These are phyloP conservation scores for Pogonomyrmex barbatus DNA, from an alignment of 1,140 invertebrate species.

Conservation along the genomic window DNA sequence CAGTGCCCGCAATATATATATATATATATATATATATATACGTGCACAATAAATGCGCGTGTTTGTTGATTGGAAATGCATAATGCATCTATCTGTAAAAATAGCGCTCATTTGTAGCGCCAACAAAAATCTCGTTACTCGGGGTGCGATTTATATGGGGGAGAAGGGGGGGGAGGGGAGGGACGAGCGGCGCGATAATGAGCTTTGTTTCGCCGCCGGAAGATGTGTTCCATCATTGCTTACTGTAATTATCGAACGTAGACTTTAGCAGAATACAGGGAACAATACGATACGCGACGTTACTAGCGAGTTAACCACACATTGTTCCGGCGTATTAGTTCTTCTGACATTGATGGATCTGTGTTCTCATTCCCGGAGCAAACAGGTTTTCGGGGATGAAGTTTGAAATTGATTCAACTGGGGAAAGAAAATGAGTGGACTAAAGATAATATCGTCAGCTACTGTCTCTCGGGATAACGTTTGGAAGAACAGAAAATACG, in stretches of 20 bases:
- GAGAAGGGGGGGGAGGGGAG: neutral
- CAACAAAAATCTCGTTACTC: slow-evolving; percentile 6
- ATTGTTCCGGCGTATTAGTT: slow-evolving; percentile 43
- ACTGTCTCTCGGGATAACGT: neutral
- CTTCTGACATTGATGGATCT: slow-evolving; percentile 52
- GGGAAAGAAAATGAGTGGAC: slow-evolving; percentile 18
- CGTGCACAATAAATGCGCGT: slow-evolving; percentile 1
- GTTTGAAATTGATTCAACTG: slow-evolving; percentile 39
- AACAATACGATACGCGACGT: slow-evolving; percentile 30
- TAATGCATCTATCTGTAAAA: slow-evolving; percentile 52
- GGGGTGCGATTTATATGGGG: neutral
- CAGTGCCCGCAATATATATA: neutral
- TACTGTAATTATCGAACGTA: slow-evolving; percentile 34
- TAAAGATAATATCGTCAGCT: neutral
- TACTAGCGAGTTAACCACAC: slow-evolving; percentile 39
- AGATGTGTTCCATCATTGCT: slow-evolving; percentile 39
- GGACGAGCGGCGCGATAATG: neutral
- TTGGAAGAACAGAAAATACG: neutral
- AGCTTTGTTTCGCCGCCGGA: slow-evolving; percentile 3
- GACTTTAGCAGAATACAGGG: slow-evolving; percentile 3
- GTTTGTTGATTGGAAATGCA: slow-evolving; percentile 67
- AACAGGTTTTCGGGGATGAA: slow-evolving; percentile 43
- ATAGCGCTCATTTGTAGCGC: slow-evolving; percentile 17
- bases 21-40: too few species aligned
- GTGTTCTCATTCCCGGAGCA: slow-evolving; percentile 8